Evolutionary conservation across 2,888 invertebrate species (phyloP), one percentile per base, ranked within the genome.

Genomic region (Poecilobothrus nobilitatus): DNA sequence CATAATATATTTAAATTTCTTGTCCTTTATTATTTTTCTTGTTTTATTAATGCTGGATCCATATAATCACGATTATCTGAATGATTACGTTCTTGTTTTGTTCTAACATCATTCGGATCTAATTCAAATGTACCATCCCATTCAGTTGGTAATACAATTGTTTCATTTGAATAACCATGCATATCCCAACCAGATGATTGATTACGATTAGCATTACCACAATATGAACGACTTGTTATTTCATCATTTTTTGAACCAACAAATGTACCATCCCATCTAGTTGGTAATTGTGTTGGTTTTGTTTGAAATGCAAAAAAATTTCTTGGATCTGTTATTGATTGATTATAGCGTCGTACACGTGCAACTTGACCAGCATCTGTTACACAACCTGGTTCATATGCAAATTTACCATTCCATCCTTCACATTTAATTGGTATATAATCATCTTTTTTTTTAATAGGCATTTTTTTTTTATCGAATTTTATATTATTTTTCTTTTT

Each of bases 381-480:
- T 12, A 41, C 21, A 10, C 76, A 73, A 1, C 80, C 80, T n/a
- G 75, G 74, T 41, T 75, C 75, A 71, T 78, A 79, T 1, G 76
- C 71, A 68, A 82, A 82, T 71, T 78, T 79, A 3, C 82, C 82
- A 73, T 82, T 79, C 82, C 82, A 82, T 63, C 82, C 82, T 73
- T 81, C 81, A 71, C 80, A 79, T 73, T 81, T 81, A 70, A 80
- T 82, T 68, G 79, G 81, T 69, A 82, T 80, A 65, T 81, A 80
- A 9, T 81, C 81, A 69, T 79, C 76, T 70, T 78, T 78, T 66
- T 74, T 77, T 68, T 74, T 73, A 33, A 76, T 71, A 44, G 80
- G 70, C 81, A 81, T 81, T 71, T 74, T 76, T n/a, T n/a, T n/a
- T n/a, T n/a, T n/a, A n/a, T n/a, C 2, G 7, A 37, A 37, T 37